Base-by-base conservation (phyloP, 2,888 invertebrate genomes). In the Pachymerium ferrugineum region DNA sequence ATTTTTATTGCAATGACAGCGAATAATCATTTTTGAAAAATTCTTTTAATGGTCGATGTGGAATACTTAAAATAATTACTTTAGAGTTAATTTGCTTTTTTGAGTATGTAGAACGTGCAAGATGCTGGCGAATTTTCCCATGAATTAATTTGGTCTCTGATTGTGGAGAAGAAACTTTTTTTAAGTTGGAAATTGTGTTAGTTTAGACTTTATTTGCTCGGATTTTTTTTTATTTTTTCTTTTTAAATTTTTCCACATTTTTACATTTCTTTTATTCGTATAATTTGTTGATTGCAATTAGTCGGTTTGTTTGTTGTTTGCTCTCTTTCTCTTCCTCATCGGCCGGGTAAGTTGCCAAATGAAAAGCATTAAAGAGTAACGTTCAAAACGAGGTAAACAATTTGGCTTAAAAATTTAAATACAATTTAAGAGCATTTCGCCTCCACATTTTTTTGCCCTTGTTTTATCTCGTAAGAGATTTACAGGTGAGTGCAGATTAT, bases 241-340 rank as follows among this genome's bases (percentile, higher is more conserved):
- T 16, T 12, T 38, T n/a, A n/a, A n/a, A n/a, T n/a, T n/a, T 10
- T 8, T 38, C 16, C 16, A 54, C 10, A 54, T 16, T n/a, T 19
- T 10, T 19, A 16, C 19, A 19, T 16, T 54, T 19, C 47, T 54
- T 54, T 54, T 54, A 54, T 54, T 54, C 22, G 16, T 54, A 54
- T 54, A 54, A 54, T 19, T 54, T 19, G 47, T 54, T 54, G 47
- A 54, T 54, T 54, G 47, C 47, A 54, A 54, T 54, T 54, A 54
- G 47, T 54, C 19, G 47, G 47, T 54, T 54, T 54, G 47, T 54
- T 54, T 54, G 47, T 54, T 54, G 47, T 54, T 54, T 54, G n/a
- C 47, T 54, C 47, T 54, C 47, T 4, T 47, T 47, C 47, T 5
- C 47, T 4, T 54, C 19, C 47, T 22, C 47, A 22, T 54, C 22